A percentile compares a stretch with the other conserved stretches of the same genome.
phyloP scores from a whole-genome alignment of 2,888 invertebrate genomes.

The Sussaba pulchella region DNA sequence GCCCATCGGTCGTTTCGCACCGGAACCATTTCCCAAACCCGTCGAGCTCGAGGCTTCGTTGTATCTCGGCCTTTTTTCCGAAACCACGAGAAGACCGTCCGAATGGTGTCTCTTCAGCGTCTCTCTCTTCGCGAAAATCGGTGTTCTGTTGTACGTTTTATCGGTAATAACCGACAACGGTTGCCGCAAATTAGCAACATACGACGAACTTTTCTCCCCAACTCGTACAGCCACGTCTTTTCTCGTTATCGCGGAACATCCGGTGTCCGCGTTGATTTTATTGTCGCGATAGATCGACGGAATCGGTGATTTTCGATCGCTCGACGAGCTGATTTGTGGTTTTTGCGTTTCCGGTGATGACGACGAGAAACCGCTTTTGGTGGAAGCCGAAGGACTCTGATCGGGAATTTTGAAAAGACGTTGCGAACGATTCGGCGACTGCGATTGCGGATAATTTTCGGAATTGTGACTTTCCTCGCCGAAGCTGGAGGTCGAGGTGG shows the following conservation, averaged over 20 bases:
- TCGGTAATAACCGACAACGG: slow-evolving; percentile 83
- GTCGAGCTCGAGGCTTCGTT: slow-evolving; percentile 77
- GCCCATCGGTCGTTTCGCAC: slow-evolving; percentile 53
- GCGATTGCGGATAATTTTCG: slow-evolving; percentile 77
- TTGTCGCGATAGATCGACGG: slow-evolving; percentile 71
- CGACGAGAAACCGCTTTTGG: slow-evolving; percentile 75
- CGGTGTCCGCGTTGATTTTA: slow-evolving; percentile 65
- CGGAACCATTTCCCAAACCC: slow-evolving; percentile 66
- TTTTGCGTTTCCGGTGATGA: slow-evolving; percentile 82
- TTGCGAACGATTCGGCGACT: slow-evolving; percentile 74
- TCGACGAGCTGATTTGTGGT: slow-evolving; percentile 81
- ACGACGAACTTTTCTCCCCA: slow-evolving; percentile 35
- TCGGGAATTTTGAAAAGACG: slow-evolving; percentile 79
- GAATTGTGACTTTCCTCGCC: slow-evolving; percentile 86
- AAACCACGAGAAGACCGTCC: slow-evolving; percentile 79
- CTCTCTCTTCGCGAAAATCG: slow-evolving; percentile 70
- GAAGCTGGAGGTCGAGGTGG: slow-evolving; percentile 89
- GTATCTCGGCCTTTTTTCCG: slow-evolving; percentile 79
- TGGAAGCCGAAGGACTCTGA: slow-evolving; percentile 74
- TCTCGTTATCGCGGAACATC: slow-evolving; percentile 54
- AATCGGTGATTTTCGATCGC: slow-evolving; percentile 78
- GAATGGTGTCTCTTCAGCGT: slow-evolving; percentile 78
- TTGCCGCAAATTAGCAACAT: slow-evolving; percentile 73
- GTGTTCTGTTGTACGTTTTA: slow-evolving; percentile 79
- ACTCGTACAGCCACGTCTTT: slow-evolving; percentile 62